Conservation (phyloP, 2,888 invertebrate species). For the Erebia epiphron region DNA sequence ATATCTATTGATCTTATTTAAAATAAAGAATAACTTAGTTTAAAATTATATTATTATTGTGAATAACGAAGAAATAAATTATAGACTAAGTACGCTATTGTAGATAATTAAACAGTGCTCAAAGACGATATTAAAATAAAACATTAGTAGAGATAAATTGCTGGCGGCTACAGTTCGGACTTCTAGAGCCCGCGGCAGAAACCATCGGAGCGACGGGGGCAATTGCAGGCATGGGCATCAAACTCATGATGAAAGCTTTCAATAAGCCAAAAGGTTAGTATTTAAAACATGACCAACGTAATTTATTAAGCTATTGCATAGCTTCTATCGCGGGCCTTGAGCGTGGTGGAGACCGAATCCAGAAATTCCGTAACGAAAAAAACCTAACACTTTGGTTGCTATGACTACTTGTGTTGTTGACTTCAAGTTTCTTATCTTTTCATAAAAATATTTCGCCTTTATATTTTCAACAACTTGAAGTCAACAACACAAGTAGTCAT, state of each 20-base stretch:
- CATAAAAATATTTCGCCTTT: no score
- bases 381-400: no score
- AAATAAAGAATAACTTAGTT: slow-evolving; percentile 48
- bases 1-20: slow-evolving; percentile 76
- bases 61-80: slow-evolving; percentile 39
- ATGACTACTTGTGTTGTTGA: no score
- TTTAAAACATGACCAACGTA: background rate
- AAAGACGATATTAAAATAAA: slow-evolving; percentile 43
- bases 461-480: no score
- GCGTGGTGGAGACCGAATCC: no score
- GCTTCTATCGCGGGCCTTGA: no score
- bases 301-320: no score
- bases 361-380: no score
- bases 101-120: slow-evolving; percentile 41
- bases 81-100: slow-evolving; percentile 26
- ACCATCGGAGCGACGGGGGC: slow-evolving; percentile 69
- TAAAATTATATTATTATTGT: slow-evolving; percentile 43
- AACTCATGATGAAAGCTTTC: slow-evolving; percentile 93
- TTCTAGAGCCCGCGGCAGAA: slow-evolving; percentile 61
- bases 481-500: no score
- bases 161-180: slow-evolving; percentile 51
- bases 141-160: slow-evolving; percentile 36
- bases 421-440: no score
- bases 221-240: slow-evolving; percentile 92
- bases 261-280: slow-evolving; percentile 91